phyloP scores from a whole-genome alignment of 2,113 vertebrate genomes.

The Cynocephalus volans region DNA sequence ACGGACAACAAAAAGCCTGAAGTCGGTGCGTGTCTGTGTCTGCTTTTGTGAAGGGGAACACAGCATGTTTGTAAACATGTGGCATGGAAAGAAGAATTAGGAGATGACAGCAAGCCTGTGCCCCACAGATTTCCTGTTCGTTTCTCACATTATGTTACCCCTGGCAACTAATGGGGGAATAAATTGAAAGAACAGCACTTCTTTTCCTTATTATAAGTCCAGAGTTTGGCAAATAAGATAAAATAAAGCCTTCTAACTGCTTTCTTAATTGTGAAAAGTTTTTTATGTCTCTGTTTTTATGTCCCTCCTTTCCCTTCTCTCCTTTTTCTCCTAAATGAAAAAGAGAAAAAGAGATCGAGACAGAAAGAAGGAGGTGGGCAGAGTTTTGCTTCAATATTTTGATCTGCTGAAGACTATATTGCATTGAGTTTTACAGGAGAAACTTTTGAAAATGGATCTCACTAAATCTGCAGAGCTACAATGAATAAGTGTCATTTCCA shows the following conservation, averaged over 20 bases:
- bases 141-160: constrained; percentile 31
- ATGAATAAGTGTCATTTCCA: not conserved
- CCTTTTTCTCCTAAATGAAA: not conserved
- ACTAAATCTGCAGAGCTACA: not conserved
- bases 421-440: not conserved
- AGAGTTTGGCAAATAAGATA: not conserved
- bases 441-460: not conserved
- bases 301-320: not conserved
- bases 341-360: not conserved
- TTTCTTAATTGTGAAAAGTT: not conserved
- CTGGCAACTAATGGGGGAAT: not conserved
- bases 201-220: not conserved
- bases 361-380: not conserved
- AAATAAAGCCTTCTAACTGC: not conserved
- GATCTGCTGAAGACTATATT: not conserved
- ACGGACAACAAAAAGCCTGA: not conserved
- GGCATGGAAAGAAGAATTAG: not conserved
- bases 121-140: not conserved
- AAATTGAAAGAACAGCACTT: not conserved
- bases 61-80: constrained; percentile 61
- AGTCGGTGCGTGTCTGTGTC: not conserved
- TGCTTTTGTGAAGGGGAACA: not conserved
- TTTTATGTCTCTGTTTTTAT: not conserved
- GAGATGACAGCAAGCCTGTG: not conserved
- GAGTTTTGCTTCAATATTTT: not conserved